Conservation (phyloP, 2,797 vertebrate genomes). For the Amniataba percoides region DNA sequence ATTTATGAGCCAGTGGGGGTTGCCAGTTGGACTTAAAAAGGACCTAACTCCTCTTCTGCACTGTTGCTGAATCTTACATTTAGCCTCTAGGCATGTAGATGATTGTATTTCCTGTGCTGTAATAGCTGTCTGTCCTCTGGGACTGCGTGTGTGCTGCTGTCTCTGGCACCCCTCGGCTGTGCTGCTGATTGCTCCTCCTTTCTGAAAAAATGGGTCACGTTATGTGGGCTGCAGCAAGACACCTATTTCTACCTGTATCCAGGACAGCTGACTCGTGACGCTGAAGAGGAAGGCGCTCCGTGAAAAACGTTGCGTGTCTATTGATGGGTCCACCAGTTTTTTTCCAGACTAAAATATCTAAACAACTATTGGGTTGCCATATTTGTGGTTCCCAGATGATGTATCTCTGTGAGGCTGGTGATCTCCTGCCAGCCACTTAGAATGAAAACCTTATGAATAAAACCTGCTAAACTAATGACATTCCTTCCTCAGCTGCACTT, state of each 20-base stretch:
- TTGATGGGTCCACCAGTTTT: neutral
- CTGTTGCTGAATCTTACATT: slow-evolving; percentile 74
- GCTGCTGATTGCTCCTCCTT: slow-evolving; percentile 75
- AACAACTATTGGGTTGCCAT: too few relatives aligned
- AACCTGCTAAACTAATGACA: neutral
- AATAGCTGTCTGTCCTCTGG: slow-evolving; percentile 78
- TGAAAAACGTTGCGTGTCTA: neutral
- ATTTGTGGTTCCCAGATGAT: neutral
- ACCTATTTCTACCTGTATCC: slow-evolving; percentile 59
- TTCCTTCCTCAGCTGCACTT: neutral
- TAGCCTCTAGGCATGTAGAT: slow-evolving; percentile 75
- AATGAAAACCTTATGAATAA: too few relatives aligned
- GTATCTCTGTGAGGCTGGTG: too few relatives aligned
- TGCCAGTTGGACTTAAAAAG: slow-evolving; percentile 66
- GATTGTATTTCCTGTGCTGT: slow-evolving; percentile 83
- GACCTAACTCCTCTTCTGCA: slow-evolving; percentile 59
- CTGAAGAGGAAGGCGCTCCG: neutral
- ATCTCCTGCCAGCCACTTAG: too few relatives aligned
- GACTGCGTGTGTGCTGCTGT: slow-evolving; percentile 67
- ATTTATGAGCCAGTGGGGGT: slow-evolving; percentile 45
- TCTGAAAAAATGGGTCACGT: slow-evolving; percentile 80
- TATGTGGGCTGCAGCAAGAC: slow-evolving; percentile 64
- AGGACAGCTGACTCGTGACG: slow-evolving; percentile 37
- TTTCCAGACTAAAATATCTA: neutral
- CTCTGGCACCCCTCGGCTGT: slow-evolving; percentile 72